Base-by-base conservation (phyloP, 2,888 invertebrate genomes). In the Caenorhabditis becei region DNA sequence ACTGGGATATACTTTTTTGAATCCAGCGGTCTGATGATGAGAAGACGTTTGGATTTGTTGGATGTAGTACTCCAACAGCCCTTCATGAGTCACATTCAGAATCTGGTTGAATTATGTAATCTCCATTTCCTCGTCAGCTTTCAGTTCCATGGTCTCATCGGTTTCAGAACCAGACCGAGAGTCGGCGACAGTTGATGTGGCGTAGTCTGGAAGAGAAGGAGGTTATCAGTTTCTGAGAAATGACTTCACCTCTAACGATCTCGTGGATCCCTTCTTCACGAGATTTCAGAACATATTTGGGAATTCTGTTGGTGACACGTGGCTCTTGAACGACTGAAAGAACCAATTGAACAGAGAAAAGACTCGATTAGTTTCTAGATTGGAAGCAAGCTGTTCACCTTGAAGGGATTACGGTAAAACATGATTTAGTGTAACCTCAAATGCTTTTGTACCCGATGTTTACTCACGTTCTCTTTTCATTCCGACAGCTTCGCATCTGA, bases 241-340 rank as follows among this genome's bases (percentile, higher is more conserved):
- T 32, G 5, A 7, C 32, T 10, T 7, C 4, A 32, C 32, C 32
- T 53, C 53, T 7, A n/a, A 53, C 28, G 24, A 53, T 53, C 11
- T 53, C 53, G 2, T 11, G 14, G 26, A 53, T 26, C 1, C 53
- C 53, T 53, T 53, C 53, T 26, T 53, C 26, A 8, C 53, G n/a
- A 14, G 53, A 53, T 11, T 23, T 8, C 26, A 53, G 53, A 24
- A 53, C 53, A 16, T 53, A 53, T 14, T 53, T 53, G 2, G 53
- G 53, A 26, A 53, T 53, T 26, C 53, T 7, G 26, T 28, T 53
- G 26, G 26, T 53, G 24, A 14, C 53, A 26, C 53, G 53, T 4
- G 53, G 53, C 14, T 53, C 53, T 53, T 53, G 53, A 16, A 53
- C 53, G 11, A 53, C 53, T 53, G 53, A 11, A 53, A 53, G 18